Percentiles rank a stretch among this genome's conserved stretches.
Evolutionary conservation across 2,113 vertebrate genomes (phyloP).

Genomic region (Balaeniceps rex): DNA sequence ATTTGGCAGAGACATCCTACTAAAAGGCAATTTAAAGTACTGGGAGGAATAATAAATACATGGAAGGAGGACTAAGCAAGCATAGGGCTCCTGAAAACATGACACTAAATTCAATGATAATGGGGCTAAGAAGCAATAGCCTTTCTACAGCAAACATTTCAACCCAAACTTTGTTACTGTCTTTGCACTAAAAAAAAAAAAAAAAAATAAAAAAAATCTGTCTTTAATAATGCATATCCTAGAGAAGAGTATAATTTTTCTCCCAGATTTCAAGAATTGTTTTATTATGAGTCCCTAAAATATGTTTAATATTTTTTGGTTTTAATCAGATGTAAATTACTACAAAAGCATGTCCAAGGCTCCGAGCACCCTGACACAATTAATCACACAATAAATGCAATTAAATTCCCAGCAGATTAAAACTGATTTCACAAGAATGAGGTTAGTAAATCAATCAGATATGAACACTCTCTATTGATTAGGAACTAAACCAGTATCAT

Average conservation of each 20-base stretch:
- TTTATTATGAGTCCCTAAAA: background rate
- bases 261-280: background rate
- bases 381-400: conserved; percentile 22
- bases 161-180: background rate
- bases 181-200: background rate
- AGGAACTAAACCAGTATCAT: background rate
- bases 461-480: background rate
- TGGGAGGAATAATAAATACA: background rate
- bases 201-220: background rate
- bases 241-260: background rate
- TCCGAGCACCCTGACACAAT: background rate
- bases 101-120: background rate
- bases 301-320: background rate
- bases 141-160: background rate
- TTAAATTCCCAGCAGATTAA: background rate
- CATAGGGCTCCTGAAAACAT: background rate
- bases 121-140: background rate
- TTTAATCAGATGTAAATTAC: background rate
- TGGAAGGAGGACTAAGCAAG: background rate
- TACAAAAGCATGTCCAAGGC: background rate
- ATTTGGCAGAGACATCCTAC: background rate
- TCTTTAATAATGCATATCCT: background rate
- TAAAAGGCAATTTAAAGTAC: background rate
- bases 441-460: background rate
- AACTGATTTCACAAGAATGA: background rate